These are phyloP conservation scores for Rhynchophorus ferrugineus DNA, from an alignment of 1,140 invertebrate genomes.

Conservation along the genomic window DNA sequence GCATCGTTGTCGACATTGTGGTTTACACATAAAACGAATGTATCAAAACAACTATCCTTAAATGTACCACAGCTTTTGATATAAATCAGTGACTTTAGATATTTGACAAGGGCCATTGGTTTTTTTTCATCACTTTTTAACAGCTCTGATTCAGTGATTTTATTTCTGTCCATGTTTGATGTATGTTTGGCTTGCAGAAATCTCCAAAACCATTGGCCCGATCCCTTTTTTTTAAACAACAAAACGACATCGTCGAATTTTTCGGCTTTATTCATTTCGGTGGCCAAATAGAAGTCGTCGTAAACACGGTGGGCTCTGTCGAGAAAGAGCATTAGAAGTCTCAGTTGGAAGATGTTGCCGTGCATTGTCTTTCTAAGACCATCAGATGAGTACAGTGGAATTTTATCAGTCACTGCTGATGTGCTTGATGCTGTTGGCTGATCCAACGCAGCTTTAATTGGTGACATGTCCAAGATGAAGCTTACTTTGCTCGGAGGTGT, in stretches of 20 bases:
- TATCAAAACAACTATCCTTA: background rate
- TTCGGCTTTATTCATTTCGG: background rate
- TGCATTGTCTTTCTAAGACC: too few species aligned
- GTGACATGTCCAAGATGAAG: too few species aligned
- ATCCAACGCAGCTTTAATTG: too few species aligned
- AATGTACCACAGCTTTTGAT: background rate
- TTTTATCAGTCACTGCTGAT: too few species aligned
- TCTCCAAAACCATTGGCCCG: background rate
- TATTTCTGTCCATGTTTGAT: background rate
- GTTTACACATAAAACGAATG: background rate
- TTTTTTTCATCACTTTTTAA: background rate
- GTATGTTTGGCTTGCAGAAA: background rate
- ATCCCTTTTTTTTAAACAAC: background rate
- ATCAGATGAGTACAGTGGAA: too few species aligned
- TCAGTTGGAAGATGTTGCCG: background rate
- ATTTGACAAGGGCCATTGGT: background rate
- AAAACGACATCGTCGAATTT: background rate
- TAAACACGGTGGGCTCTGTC: background rate
- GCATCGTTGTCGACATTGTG: background rate
- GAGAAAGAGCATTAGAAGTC: background rate
- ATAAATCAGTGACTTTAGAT: background rate
- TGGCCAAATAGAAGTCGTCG: background rate
- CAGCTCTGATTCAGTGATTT: background rate
- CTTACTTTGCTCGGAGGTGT: too few species aligned
- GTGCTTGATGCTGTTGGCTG: too few species aligned